Percentiles rank a stretch among this genome's conserved stretches.
These are phyloP conservation scores for Haemorhous mexicanus DNA, from an alignment of 2,113 vertebrate species.

Conservation along the genomic window DNA sequence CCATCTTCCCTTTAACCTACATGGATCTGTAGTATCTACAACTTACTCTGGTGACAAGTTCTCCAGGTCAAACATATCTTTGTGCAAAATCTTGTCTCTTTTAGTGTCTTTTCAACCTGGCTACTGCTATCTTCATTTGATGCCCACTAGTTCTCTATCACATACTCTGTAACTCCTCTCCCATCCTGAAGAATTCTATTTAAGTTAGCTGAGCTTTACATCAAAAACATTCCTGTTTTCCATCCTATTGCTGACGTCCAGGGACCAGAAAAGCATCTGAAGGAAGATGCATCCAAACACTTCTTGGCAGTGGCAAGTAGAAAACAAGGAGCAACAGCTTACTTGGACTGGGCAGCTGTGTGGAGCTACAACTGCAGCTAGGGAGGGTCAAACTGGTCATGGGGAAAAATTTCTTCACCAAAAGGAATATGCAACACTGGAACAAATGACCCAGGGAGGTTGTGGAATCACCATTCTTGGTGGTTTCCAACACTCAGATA, in stretches of 20 bases:
- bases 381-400: neutral
- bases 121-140: neutral
- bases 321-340: neutral
- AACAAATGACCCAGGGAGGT: neutral
- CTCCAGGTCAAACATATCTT: neutral
- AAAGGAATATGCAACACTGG: neutral
- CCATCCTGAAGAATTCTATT: neutral
- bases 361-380: neutral
- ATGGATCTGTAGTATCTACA: neutral
- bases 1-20: neutral
- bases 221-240: neutral
- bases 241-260: neutral
- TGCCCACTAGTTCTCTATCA: neutral
- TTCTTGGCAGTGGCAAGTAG: neutral
- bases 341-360: neutral
- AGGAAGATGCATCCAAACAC: neutral
- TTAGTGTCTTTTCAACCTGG: neutral
- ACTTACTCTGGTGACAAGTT: neutral
- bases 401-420: neutral
- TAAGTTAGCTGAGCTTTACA: neutral
- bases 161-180: neutral
- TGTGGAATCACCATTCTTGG: neutral
- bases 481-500: neutral
- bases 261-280: neutral
- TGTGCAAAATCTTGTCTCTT: neutral